Evolutionary conservation across 2,888 invertebrate genomes (phyloP), one percentile per base, ranked within the genome.

Genomic region (Tridacna gigas): DNA sequence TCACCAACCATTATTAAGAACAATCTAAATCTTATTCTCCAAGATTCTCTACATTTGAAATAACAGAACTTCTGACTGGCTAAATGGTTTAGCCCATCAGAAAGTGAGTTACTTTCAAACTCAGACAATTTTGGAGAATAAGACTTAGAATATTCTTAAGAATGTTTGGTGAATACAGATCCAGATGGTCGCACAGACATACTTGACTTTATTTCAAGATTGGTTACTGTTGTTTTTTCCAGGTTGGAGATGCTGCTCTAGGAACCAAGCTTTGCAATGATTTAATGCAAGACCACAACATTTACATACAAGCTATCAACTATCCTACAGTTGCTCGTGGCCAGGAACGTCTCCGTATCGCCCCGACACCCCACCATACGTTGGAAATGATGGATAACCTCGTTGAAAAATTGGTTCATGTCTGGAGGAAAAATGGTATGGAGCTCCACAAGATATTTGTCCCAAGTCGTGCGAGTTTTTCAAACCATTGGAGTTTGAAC

Each of bases 251-350:
- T 95, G 98, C 99, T 0, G 96, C 96, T 80, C 96, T 97, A 89
- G 97, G 97, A 91, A 97, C 96, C 9, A 96, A 96, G 91, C 96
- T 99, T 83, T 98, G 98, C 0, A 98, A 98, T 94, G 96, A 97
- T 66, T 96, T 99, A 66, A 96, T 99, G 95, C 96, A 96, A 92
- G 96, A 97, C 83, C 97, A 97, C 93, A 98, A 98, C 0, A 98
- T 99, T 94, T 99, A 99, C 93, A 97, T 99, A 51, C 99, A 99
- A 95, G 97, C 99, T n/a, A 99, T 99, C 91, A 99, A 99, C 95
- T 98, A 98, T 95, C 99, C 99, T 11, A 99, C 99, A 0, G 99
- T 99, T 2, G 97, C 98, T 0, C 96, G 97, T 88, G 99, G 99
- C 0, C 96, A 97, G 94, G 99, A 99, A 95, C 97, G 98, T 91